A percentile compares a stretch with the other conserved stretches of the same genome.
Evolutionary conservation across 2,113 vertebrate species (phyloP).

Genomic region (Tinamus guttatus): DNA sequence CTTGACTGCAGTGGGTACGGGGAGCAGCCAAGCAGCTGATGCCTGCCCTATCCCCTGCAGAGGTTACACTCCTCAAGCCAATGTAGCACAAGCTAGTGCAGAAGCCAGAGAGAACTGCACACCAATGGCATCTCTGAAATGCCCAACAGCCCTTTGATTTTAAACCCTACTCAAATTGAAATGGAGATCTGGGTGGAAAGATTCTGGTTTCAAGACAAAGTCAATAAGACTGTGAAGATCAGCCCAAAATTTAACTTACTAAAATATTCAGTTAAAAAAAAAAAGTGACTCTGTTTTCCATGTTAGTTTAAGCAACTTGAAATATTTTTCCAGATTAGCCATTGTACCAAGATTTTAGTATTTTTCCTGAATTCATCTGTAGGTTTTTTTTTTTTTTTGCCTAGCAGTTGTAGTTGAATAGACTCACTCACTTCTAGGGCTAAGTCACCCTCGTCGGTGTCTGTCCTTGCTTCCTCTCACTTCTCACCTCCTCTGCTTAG

Average conservation of each 20-base stretch:
- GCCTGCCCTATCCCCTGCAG: not conserved
- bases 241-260: not conserved
- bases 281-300: not conserved
- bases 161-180: not conserved
- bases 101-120: not conserved
- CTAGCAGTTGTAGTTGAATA: not conserved
- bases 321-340: not conserved
- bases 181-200: not conserved
- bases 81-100: not conserved
- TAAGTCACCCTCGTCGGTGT: rapidly evolving
- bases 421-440: not conserved
- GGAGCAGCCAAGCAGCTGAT: not conserved
- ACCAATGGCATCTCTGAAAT: not conserved
- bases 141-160: not conserved
- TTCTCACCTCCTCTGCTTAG: not conserved
- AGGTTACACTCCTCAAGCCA: not conserved
- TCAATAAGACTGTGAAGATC: not conserved
- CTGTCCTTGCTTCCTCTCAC: not conserved
- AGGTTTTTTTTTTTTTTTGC: not conserved
- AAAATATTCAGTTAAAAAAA: not conserved
- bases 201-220: not conserved
- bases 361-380: not conserved
- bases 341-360: not conserved
- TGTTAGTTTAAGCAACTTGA: not conserved
- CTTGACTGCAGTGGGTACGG: not conserved